A percentile compares a stretch with the other conserved stretches of the same genome.
Evolutionary conservation across 2,113 vertebrate genomes (phyloP).

Genomic region (Anarrhichthys ocellatus): DNA sequence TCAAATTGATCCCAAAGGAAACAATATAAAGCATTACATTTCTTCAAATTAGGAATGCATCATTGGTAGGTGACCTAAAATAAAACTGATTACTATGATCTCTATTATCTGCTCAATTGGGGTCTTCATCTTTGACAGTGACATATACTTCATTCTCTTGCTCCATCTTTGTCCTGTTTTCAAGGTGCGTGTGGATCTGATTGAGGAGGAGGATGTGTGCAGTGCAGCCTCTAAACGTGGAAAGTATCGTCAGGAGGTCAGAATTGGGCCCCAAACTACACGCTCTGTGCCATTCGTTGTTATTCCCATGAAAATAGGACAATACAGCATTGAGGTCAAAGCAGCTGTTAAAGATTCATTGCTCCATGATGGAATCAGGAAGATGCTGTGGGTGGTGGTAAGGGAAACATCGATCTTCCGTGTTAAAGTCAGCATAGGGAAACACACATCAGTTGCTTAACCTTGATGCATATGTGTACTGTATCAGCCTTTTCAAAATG

Average conservation of each 20-base stretch:
- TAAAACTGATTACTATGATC: neutral
- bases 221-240: slow-evolving; percentile 84
- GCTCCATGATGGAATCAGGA: slow-evolving; percentile 84
- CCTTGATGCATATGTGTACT: neutral
- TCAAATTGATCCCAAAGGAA: neutral
- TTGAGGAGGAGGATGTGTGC: slow-evolving; percentile 84
- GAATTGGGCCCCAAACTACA: slow-evolving; percentile 57
- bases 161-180: slow-evolving; percentile 7
- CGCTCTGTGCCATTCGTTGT: slow-evolving; percentile 84
- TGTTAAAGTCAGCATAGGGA: neutral
- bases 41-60: neutral
- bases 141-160: neutral
- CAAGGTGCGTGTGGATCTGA: slow-evolving; percentile 87
- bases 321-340: slow-evolving; percentile 85
- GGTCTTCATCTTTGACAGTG: neutral
- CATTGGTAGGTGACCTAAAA: too few relatives aligned
- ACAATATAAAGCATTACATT: neutral
- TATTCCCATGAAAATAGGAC: slow-evolving; percentile 85
- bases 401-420: slow-evolving; percentile 50
- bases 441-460: neutral
- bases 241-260: slow-evolving; percentile 66
- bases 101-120: neutral
- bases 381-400: slow-evolving; percentile 89
- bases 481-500: neutral
- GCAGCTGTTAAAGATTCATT: slow-evolving; percentile 73